Evolutionary conservation across 2,797 vertebrate genomes (phyloP), one percentile per base, ranked within the genome.

Genomic region (Microtus californicus): DNA sequence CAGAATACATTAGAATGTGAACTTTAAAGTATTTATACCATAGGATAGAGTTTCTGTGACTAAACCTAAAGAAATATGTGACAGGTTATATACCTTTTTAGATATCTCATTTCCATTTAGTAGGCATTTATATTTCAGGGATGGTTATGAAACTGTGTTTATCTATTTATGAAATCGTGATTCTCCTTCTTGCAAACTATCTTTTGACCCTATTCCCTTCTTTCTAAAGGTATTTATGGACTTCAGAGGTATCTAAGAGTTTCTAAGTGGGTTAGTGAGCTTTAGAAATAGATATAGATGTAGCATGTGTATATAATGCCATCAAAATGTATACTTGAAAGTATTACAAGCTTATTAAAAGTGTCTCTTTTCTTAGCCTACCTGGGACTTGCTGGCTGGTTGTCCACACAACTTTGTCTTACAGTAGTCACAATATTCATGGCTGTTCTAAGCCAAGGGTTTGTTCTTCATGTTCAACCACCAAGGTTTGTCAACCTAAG

Each of bases 61-160:
- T 83, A 91, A 92, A 3, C 40, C 92, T 89, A 86, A 65, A 90
- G 93, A 90, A 77, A 61, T 43, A 67, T 27, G 1, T 74, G 69
- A 6, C 51, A 94, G 56, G 54, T 73, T 74, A 89, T 73, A 87
- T 92, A 79, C 12, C 48, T 91, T 86, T 45, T 27, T 8, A 91
- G 96, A 65, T 87, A 74, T 83, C 25, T 13, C 76, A 78, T 81
- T 80, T 96, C 78, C 88, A 95, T 89, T 87, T 95, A 29, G 40
- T 89, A 48, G 40, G 29, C 12, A 45, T 77, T 96, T 88, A 54
- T 77, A 89, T 77, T 67, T 88, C 45, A 93, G 40, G 11, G 5
- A 13, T 95, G 54, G 77, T 54, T 61, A 80, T 76, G 51, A 96
- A 94, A 97, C 73, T 59, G 11, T 93, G 48, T 13, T 89, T 87